phyloP scores from a whole-genome alignment of 64 coral and sea anemone genomes.

The Dendrophyllia cribrosa region DNA sequence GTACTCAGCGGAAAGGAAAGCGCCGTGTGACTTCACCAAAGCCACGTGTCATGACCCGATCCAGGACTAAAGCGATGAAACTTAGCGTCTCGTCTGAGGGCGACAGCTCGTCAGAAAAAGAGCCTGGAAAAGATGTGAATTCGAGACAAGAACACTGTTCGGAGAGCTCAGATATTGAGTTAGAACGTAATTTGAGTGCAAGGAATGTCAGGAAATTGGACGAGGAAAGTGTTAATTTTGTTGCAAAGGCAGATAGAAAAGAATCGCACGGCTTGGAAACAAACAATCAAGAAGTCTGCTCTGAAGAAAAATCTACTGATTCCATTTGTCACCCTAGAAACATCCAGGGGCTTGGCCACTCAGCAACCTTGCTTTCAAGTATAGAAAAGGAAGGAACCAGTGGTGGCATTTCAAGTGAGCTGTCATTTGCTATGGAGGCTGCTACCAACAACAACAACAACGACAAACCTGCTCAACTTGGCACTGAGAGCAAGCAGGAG shows the following conservation, averaged over 20 bases:
- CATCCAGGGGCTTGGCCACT: neutral
- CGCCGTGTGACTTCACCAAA: neutral
- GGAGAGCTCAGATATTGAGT: neutral
- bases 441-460: neutral
- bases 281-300: neutral
- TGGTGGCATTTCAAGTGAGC: neutral
- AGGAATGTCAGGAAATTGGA: neutral
- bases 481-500: neutral
- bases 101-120: neutral
- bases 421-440: neutral
- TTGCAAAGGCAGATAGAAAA: neutral
- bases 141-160: neutral
- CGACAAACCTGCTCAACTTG: neutral
- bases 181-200: neutral
- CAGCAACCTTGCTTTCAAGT: neutral
- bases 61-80: slow-evolving; percentile 11
- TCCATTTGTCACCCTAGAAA: neutral
- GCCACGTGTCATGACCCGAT: slow-evolving; percentile 43
- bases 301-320: neutral
- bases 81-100: slow-evolving; percentile 3
- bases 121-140: neutral
- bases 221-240: neutral
- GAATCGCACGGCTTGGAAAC: neutral
- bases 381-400: neutral
- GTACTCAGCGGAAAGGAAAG: neutral